Conservation (phyloP, 1,140 invertebrate genomes). For the Cydia strobilella region DNA sequence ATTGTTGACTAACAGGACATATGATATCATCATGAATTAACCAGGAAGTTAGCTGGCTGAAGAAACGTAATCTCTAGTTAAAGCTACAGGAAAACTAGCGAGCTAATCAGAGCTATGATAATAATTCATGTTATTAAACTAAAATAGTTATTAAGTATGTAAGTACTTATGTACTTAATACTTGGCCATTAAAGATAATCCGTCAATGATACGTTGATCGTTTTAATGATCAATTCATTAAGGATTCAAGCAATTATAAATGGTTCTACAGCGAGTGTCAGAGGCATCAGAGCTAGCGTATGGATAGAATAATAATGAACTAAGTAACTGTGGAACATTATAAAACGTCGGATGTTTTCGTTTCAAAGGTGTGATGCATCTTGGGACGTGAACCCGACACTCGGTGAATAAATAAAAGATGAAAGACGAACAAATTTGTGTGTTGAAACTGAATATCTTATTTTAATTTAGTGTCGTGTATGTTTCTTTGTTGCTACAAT, state of each 20-base stretch:
- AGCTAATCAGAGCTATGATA: too few species aligned
- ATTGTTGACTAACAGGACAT: neutral
- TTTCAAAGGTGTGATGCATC: constrained; percentile 16
- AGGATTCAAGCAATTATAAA: constrained; percentile 21
- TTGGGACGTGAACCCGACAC: constrained; percentile 37
- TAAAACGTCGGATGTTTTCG: neutral
- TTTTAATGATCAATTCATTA: constrained; percentile 22
- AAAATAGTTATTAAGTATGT: neutral
- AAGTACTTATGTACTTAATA: constrained; percentile 4
- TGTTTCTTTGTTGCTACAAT: constrained; percentile 27
- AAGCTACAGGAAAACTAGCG: neutral
- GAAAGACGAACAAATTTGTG: constrained; percentile 40
- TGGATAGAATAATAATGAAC: neutral
- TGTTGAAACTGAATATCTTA: constrained; percentile 41
- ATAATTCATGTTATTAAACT: constrained; percentile 33
- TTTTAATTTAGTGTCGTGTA: constrained; percentile 41
- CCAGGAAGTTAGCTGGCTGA: neutral
- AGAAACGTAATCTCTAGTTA: constrained; percentile 17
- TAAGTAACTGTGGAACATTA: neutral
- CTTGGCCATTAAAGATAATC: constrained; percentile 22
- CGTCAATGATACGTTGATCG: constrained; percentile 7
- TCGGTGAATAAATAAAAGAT: constrained; percentile 44
- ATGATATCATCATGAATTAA: neutral
- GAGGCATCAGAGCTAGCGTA: neutral
- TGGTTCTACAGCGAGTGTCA: neutral